Percentiles rank a stretch among this genome's conserved stretches.
Conservation (phyloP, 2,113 vertebrate species). For the Callipepla squamata region DNA sequence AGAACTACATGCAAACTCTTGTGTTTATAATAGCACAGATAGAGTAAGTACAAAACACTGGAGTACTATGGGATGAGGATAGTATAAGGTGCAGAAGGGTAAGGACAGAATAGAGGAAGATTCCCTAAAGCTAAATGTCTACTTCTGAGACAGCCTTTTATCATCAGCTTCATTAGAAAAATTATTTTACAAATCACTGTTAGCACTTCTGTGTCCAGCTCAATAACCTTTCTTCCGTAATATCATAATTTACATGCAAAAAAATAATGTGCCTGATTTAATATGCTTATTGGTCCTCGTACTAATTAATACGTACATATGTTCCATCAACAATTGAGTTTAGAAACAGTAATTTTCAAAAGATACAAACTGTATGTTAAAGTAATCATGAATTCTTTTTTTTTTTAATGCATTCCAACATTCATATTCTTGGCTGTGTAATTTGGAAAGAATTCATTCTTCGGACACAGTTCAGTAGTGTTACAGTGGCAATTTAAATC, state of each 20-base stretch:
- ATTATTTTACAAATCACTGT: conserved; percentile 17
- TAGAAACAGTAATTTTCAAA: conserved; percentile 61
- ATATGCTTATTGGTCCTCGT: conserved; percentile 53
- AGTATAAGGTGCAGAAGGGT: neutral
- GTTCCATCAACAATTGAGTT: conserved; percentile 55
- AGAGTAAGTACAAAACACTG: neutral
- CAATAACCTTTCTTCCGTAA: conserved; percentile 29
- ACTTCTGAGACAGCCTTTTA: neutral
- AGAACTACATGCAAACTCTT: neutral
- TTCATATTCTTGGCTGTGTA: neutral
- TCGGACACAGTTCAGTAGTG: neutral
- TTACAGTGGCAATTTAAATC: neutral
- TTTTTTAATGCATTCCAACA: neutral
- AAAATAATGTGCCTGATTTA: conserved; percentile 40
- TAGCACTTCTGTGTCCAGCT: neutral
- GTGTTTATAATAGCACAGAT: neutral
- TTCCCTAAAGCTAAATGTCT: neutral
- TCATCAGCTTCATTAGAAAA: neutral
- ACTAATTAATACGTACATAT: conserved; percentile 65
- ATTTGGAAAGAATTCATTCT: neutral
- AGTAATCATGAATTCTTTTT: conserved; percentile 17
- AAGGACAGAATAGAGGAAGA: neutral
- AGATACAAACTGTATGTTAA: conserved; percentile 23
- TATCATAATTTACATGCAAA: conserved; percentile 65
- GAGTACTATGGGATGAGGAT: neutral